A percentile compares a stretch with the other conserved stretches of the same genome.
Evolutionary conservation across 2,888 invertebrate genomes (phyloP).

Genomic region (Macaria notata): DNA sequence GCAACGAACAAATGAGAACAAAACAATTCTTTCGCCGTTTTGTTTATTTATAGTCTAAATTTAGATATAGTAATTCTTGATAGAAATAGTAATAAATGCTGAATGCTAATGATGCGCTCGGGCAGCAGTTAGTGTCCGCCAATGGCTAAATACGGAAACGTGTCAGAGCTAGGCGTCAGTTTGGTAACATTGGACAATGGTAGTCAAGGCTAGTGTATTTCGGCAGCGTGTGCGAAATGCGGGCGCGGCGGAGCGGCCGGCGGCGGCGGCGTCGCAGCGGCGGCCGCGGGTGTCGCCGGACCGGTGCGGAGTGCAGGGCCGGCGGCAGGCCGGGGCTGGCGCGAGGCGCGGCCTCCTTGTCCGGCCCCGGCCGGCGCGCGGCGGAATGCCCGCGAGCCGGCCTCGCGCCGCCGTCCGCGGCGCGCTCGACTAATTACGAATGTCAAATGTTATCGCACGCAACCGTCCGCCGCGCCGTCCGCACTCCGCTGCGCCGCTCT

Average conservation of each 20-base stretch:
- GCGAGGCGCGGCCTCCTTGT: slow-evolving; percentile 81
- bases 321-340: slow-evolving; percentile 57
- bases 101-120: slow-evolving; percentile 14
- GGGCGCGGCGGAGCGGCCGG: slow-evolving; percentile 37
- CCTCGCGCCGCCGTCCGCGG: slow-evolving; percentile 58
- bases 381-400: slow-evolving; percentile 65
- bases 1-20: slow-evolving; percentile 52
- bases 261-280: slow-evolving; percentile 30
- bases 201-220: slow-evolving; percentile 68
- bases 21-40: slow-evolving; percentile 37
- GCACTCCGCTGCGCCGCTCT: slow-evolving; percentile 81
- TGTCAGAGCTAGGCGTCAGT: slow-evolving; percentile 18
- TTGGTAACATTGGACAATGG: slow-evolving; percentile 61
- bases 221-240: slow-evolving; percentile 61
- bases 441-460: slow-evolving; percentile 83
- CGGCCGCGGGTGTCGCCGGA: slow-evolving; percentile 30
- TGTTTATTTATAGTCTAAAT: slow-evolving; percentile 22
- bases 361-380: slow-evolving; percentile 66
- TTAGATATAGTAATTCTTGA: slow-evolving; percentile 7
- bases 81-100: slow-evolving; percentile 1
- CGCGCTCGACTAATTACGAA: slow-evolving; percentile 80
- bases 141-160: slow-evolving; percentile 53
- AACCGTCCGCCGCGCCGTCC: slow-evolving; percentile 79
- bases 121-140: slow-evolving; percentile 32
- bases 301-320: slow-evolving; percentile 35